phyloP scores from a whole-genome alignment of 2,888 invertebrate species.

The Volucella zonaria region DNA sequence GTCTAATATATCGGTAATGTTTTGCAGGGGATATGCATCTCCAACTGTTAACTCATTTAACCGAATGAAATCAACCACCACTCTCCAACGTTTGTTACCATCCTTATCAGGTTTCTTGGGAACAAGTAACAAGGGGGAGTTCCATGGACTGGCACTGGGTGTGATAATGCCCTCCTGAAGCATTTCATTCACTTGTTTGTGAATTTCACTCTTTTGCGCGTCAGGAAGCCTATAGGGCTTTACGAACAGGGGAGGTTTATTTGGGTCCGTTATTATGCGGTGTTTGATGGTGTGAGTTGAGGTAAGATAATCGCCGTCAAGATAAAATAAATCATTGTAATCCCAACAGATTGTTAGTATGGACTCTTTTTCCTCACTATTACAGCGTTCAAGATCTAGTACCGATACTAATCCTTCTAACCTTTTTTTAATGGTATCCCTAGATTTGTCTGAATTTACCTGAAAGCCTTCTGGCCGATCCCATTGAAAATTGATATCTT shows the following conservation, averaged over 20 bases:
- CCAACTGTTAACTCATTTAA: slow-evolving; percentile 15
- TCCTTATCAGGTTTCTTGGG: slow-evolving; percentile 28
- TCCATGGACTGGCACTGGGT: slow-evolving; percentile 33
- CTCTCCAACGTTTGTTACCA: slow-evolving; percentile 19
- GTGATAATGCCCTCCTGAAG: slow-evolving; percentile 16
- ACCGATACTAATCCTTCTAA: slow-evolving; percentile 2
- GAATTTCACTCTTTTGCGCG: slow-evolving; percentile 23
- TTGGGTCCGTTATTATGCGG: slow-evolving; percentile 20
- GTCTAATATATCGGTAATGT: slow-evolving; percentile 36
- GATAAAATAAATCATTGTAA: slow-evolving; percentile 45
- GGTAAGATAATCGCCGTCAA: slow-evolving; percentile 36
- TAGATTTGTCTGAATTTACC: background rate
- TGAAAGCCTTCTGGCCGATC: background rate
- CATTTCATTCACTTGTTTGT: slow-evolving; percentile 41
- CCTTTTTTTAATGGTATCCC: background rate
- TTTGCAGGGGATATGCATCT: slow-evolving; percentile 21
- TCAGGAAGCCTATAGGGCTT: slow-evolving; percentile 10
- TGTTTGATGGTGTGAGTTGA: slow-evolving; percentile 34
- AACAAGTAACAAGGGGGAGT: slow-evolving; percentile 29
- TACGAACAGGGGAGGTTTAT: too few relatives aligned
- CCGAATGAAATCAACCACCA: slow-evolving; percentile 27
- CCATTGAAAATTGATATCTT: slow-evolving; percentile 1
- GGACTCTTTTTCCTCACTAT: slow-evolving; percentile 25
- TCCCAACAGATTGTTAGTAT: slow-evolving; percentile 30
- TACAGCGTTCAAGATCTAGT: slow-evolving; percentile 15